These are phyloP conservation scores for Epizoanthus illoricatus DNA, from an alignment of 92 coral and sea anemone genomes.

Conservation along the genomic window DNA sequence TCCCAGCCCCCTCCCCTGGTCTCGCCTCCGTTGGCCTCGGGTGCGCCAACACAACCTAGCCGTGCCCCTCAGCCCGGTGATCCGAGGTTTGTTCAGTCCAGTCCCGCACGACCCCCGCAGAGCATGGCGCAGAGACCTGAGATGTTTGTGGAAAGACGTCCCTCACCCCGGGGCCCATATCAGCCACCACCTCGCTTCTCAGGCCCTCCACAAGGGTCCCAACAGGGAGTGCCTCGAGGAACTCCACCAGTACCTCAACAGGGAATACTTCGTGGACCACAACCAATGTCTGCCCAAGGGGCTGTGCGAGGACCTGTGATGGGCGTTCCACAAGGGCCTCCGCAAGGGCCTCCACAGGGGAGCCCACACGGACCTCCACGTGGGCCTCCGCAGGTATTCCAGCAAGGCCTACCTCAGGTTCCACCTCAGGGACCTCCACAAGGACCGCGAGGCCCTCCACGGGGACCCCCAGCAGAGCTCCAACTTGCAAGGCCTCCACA, in stretches of 20 bases:
- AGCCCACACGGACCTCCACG: slow-evolving; percentile 19
- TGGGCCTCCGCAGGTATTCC: slow-evolving; percentile 5
- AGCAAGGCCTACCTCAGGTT: neutral
- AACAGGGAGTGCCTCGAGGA: slow-evolving; percentile 15
- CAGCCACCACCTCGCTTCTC: slow-evolving; percentile 7
- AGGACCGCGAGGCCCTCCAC: slow-evolving; percentile 27
- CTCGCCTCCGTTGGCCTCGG: neutral
- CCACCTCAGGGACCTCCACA: slow-evolving; percentile 5
- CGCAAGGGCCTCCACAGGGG: slow-evolving; percentile 6
- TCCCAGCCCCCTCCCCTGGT: slow-evolving; percentile 26
- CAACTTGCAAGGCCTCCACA: slow-evolving; percentile 30
- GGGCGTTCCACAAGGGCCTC: slow-evolving; percentile 10
- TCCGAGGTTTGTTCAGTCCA: slow-evolving; percentile 30
- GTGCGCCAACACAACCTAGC: slow-evolving; percentile 18
- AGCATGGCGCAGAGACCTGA: slow-evolving; percentile 31
- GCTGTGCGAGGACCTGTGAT: slow-evolving; percentile 11
- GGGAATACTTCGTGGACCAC: slow-evolving; percentile 29
- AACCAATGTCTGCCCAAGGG: neutral
- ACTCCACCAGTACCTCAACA: slow-evolving; percentile 1
- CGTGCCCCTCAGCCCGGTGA: slow-evolving; percentile 25
- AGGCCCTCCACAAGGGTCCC: slow-evolving; percentile 23
- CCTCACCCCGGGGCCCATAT: slow-evolving; percentile 30
- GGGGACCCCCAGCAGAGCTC: slow-evolving; percentile 6
- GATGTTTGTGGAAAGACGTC: slow-evolving; percentile 10
- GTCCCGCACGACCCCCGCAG: neutral